phyloP scores from a whole-genome alignment of 2,113 vertebrate species.

The Girardinichthys multiradiatus region DNA sequence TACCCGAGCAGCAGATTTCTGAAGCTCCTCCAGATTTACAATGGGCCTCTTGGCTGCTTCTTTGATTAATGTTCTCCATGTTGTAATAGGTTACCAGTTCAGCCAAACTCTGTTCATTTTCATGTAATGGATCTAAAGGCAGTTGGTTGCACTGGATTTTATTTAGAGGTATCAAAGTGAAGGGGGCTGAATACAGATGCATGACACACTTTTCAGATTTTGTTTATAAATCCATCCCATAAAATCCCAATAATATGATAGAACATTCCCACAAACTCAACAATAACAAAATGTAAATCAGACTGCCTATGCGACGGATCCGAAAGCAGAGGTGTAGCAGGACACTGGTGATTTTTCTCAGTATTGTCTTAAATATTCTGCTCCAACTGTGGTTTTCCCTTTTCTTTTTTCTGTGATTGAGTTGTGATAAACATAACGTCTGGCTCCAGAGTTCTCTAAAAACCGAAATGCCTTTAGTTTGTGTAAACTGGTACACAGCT shows the following conservation, averaged over 20 bases:
- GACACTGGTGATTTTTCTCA: neutral
- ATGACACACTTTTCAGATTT: neutral
- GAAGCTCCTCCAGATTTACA: too few species aligned
- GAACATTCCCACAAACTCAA: too few species aligned
- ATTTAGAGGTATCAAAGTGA: neutral
- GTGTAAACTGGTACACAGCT: slow-evolving; percentile 52
- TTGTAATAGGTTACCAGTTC: too few species aligned
- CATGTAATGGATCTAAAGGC: too few species aligned
- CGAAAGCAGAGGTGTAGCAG: neutral
- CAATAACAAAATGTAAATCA: neutral
- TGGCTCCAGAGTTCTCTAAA: slow-evolving; percentile 43
- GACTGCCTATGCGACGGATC: neutral
- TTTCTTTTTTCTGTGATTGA: slow-evolving; percentile 11
- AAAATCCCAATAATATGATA: neutral
- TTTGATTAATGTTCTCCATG: too few species aligned
- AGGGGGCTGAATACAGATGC: neutral
- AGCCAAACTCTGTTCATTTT: too few species aligned
- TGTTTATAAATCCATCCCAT: neutral
- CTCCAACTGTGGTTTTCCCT: slow-evolving; percentile 36
- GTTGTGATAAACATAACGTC: slow-evolving; percentile 23
- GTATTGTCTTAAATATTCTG: slow-evolving; percentile 3
- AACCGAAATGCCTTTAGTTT: slow-evolving; percentile 75
- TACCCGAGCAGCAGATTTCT: too few species aligned
- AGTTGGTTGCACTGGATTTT: neutral
- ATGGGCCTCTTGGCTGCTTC: too few species aligned